Conservation (phyloP, 2,797 vertebrate genomes). For the Alfaro cultratus region DNA sequence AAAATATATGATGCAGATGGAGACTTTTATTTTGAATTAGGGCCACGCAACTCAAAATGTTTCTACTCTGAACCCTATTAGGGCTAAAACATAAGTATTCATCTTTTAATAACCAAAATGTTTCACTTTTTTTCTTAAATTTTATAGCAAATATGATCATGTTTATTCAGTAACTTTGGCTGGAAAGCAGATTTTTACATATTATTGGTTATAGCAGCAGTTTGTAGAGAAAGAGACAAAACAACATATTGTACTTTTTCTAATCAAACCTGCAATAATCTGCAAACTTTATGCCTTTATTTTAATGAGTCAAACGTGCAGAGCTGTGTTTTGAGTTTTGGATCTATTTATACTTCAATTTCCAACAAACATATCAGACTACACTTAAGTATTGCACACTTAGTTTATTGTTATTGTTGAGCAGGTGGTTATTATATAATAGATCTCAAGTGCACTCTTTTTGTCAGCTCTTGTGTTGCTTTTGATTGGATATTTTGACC, state of each 20-base stretch:
- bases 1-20: neutral
- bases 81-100: neutral
- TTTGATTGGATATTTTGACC: neutral
- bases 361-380: neutral
- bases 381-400: neutral
- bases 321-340: neutral
- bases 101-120: neutral
- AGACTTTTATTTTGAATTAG: neutral
- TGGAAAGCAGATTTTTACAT: neutral
- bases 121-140: neutral
- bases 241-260: neutral
- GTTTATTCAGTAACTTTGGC: neutral
- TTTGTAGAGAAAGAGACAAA: neutral
- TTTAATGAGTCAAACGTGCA: neutral
- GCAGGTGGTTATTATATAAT: neutral
- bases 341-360: neutral
- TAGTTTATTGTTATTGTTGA: neutral
- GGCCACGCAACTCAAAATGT: neutral
- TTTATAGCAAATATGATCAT: neutral
- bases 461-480: neutral
- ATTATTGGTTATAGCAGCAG: neutral
- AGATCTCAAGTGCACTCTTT: neutral
- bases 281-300: neutral
- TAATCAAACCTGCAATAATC: neutral
- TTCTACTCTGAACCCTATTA: neutral